Evolutionary conservation across 2,888 invertebrate species (phyloP).

Genomic region (Adela reaumurella): DNA sequence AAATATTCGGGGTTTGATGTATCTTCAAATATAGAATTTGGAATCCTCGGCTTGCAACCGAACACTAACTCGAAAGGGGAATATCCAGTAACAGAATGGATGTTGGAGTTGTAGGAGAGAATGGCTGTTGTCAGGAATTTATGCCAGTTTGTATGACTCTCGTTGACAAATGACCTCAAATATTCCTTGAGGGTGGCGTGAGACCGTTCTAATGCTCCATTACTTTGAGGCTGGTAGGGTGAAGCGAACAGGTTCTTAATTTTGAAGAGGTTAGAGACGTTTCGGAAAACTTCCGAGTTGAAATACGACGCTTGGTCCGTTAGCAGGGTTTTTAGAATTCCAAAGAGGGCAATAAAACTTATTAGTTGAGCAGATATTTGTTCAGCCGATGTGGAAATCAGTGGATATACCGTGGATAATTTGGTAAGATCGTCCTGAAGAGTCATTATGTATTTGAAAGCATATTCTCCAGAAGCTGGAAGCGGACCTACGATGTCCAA

Average conservation of each 20-base stretch:
- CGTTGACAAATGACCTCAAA: conserved; percentile 16
- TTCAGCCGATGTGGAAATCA: neutral
- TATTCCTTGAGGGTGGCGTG: conserved; percentile 19
- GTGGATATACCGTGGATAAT: conserved; percentile 1
- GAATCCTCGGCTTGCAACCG: neutral
- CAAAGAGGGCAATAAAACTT: neutral
- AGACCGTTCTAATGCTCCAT: conserved; percentile 18
- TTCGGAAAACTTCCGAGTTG: conserved; percentile 16
- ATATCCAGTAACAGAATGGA: neutral
- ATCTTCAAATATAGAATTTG: conserved; percentile 11
- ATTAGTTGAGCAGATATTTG: neutral
- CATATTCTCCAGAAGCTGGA: neutral
- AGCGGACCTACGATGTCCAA: too few relatives aligned
- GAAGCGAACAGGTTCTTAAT: conserved; percentile 18
- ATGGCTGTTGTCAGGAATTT: neutral
- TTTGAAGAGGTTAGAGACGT: conserved; percentile 16
- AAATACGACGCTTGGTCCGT: conserved; percentile 51
- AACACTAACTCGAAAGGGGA: neutral
- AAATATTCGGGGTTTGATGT: conserved; percentile 1
- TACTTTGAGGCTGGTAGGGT: conserved; percentile 18
- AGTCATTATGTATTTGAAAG: conserved; percentile 5
- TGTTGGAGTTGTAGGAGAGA: neutral
- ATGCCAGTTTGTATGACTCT: conserved; percentile 19
- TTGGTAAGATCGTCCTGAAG: conserved; percentile 5
- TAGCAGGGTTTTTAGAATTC: conserved; percentile 43